Percentiles rank a stretch among this genome's conserved stretches.
Evolutionary conservation across 2,113 vertebrate species (phyloP).

Genomic region (Crypturellus undulatus): DNA sequence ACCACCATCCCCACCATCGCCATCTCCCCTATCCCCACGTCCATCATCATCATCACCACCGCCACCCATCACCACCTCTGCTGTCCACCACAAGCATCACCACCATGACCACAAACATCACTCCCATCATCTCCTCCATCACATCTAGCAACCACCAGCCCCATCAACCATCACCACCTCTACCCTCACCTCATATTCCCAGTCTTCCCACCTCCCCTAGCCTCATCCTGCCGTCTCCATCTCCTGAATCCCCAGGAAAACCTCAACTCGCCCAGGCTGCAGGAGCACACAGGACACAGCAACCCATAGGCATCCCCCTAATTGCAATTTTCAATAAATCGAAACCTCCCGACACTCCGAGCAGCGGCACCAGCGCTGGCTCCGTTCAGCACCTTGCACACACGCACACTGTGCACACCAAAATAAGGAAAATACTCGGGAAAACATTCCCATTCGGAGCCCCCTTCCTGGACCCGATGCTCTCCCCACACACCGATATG

Average conservation of each 20-base stretch:
- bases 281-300: too few species aligned
- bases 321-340: background rate
- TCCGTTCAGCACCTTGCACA: too few species aligned
- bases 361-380: too few species aligned
- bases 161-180: accelerated
- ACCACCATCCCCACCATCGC: background rate
- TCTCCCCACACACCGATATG: accelerated
- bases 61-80: background rate
- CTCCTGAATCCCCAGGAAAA: background rate
- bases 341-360: background rate
- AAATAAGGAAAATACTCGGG: background rate
- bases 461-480: too few species aligned
- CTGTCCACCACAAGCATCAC: background rate
- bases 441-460: background rate
- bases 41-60: too few species aligned
- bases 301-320: too few species aligned
- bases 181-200: accelerated
- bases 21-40: background rate
- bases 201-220: too few species aligned
- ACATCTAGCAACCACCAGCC: too few species aligned
- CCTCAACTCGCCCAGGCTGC: too few species aligned
- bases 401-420: background rate
- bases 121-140: accelerated
- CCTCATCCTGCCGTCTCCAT: too few species aligned
- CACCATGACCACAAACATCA: background rate